These are phyloP conservation scores for Hemitrygon akajei DNA, from an alignment of 2,797 vertebrate genomes.

Conservation along the genomic window DNA sequence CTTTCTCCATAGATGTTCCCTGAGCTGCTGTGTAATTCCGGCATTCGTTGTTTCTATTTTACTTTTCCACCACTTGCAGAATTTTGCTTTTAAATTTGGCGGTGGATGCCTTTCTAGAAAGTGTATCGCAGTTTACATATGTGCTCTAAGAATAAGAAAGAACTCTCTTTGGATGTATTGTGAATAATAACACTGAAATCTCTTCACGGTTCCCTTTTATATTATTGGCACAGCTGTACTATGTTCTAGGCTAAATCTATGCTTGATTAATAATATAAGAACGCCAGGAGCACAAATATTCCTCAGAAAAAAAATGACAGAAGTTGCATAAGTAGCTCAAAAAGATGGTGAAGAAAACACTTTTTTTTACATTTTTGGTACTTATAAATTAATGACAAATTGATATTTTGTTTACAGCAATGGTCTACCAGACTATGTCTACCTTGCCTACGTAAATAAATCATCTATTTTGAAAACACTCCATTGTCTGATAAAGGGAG, in stretches of 20 bases:
- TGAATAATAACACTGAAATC: neutral
- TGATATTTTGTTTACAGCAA: neutral
- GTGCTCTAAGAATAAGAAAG: neutral
- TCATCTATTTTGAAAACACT: neutral
- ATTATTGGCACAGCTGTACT: neutral
- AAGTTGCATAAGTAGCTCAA: neutral
- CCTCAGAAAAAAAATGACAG: neutral
- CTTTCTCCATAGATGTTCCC: no score
- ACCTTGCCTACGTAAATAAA: no score
- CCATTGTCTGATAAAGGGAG: neutral
- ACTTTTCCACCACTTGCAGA: no score
- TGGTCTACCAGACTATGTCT: neutral
- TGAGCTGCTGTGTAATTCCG: no score
- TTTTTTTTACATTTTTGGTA: neutral
- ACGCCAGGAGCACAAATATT: neutral
- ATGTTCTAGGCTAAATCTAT: neutral
- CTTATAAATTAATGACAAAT: neutral
- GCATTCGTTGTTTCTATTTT: no score
- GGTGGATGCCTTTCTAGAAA: neutral
- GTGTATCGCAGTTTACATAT: neutral
- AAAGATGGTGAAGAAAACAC: neutral
- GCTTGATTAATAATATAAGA: neutral
- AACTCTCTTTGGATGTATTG: neutral
- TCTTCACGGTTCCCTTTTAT: neutral
- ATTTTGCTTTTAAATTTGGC: neutral